Evolutionary conservation across 2,797 vertebrate species (phyloP), one percentile per base, ranked within the genome.

Genomic region (Sebastes paucispinis): DNA sequence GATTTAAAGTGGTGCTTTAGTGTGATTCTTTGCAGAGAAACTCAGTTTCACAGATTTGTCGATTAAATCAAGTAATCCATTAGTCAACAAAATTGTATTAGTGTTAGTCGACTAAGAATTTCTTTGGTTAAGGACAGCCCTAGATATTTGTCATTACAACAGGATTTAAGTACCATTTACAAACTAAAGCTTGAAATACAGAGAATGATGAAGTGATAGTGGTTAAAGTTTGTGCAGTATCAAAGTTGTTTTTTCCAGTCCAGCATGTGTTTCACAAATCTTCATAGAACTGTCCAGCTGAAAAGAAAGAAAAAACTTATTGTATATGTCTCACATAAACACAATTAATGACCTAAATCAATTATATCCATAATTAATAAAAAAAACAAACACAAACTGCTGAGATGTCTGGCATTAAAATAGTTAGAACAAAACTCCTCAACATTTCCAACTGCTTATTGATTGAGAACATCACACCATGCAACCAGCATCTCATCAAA

Each of bases 261-360:
- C 71, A 78, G 39, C 10, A 22, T 13, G 31, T 34, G 55, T 50
- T 87, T 93, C 79, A 90, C 87, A 91, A 86, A 77, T 94, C 90
- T 80, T 92, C 92, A 71, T 75, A 88, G 79, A 83, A 73, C 3
- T 65, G 81, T 84, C 81, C 91, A 83, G 47, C 93, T 94, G 89
- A 64, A 76, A 90, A 77, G 22, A 29, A 43, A 64, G 20, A 81
- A 66, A 34, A 82, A n/a, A 36, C 0, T 0, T 10, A 3, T 59
- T 10, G n/a, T 39, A 57, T 3, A 64, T 1, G 50, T 22, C 2
- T 36, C 8, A 65, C 11, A n/a, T 4, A 66, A 31, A 81, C 13
- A 63, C 2, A 43, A 34, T 27, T 1, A 36, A 47, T 25, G 22
- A 58, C 54, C 68, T 12, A 10, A 70, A 8, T 70, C 5, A 36